Conservation (phyloP, 2,888 invertebrate species). For the Lobophora halterata region DNA sequence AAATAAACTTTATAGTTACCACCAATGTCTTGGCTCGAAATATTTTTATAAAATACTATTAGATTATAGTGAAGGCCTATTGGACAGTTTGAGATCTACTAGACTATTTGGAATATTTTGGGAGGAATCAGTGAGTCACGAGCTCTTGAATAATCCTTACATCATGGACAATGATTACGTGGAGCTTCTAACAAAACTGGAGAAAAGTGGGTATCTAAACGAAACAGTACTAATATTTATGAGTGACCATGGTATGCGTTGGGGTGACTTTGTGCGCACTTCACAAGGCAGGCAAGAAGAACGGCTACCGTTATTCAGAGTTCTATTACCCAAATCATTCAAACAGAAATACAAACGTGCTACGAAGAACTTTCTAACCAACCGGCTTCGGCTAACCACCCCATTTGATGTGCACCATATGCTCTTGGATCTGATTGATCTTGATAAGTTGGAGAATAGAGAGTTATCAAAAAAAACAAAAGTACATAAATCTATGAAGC, state of each 20-base stretch:
- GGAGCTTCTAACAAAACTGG: conserved; percentile 75
- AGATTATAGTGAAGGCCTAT: conserved; percentile 83
- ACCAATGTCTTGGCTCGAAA: conserved; percentile 84
- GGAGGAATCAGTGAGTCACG: conserved; percentile 90
- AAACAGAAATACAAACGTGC: conserved; percentile 79
- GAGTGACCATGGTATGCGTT: conserved; percentile 94
- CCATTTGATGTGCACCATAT: conserved; percentile 90
- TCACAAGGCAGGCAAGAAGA: conserved; percentile 92
- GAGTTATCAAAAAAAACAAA: conserved; percentile 42
- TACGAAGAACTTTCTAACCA: conserved; percentile 81
- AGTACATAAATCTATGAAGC: conserved; percentile 51
- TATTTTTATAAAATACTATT: conserved; percentile 84
- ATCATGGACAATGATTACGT: conserved; percentile 84
- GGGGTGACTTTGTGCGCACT: conserved; percentile 88
- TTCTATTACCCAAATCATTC: conserved; percentile 87
- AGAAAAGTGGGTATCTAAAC: conserved; percentile 74
- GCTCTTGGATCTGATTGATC: conserved; percentile 82
- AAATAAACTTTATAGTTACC: conserved; percentile 78
- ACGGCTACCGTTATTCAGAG: conserved; percentile 88
- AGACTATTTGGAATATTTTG: conserved; percentile 90
- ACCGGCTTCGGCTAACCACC: conserved; percentile 84
- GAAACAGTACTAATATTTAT: conserved; percentile 85
- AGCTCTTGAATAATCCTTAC: conserved; percentile 86
- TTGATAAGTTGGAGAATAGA: conserved; percentile 38
- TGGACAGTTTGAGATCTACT: conserved; percentile 71